Evolutionary conservation across 2,888 invertebrate species (phyloP), one percentile per base, ranked within the genome.

Genomic region (Agrotis segetum): DNA sequence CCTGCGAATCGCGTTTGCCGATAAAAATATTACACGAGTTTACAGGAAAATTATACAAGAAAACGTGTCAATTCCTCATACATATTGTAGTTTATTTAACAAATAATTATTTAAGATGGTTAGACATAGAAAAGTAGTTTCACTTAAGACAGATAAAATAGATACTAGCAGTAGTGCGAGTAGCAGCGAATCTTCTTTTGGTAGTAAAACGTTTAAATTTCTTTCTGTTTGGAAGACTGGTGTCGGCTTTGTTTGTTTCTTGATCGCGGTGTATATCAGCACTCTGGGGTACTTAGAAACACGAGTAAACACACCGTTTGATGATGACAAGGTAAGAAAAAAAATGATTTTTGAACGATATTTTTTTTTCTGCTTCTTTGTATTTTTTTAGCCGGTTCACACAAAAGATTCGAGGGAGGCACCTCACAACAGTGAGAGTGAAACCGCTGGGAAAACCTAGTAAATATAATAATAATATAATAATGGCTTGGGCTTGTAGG

Each of bases 241-340:
- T 29, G 91, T 97, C 17, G 97, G 97, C 11, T 96, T 96, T 58
- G 88, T 96, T 16, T 98, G 97, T 83, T 96, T 98, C 70, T 92
- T 96, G 0, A 96, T 98, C 63, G 98, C 98, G 3, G 97, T 97
- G 0, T 97, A 97, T 89, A 97, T 98, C 82, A 97, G 98, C 64
- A 98, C 98, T 84, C 94, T 98, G 87, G 99, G 99, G 2, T 99
- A 99, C 89, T 92, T 98, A 77, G 98, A 99, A 94, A 99, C 98
- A 0, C 96, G 98, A 82, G 98, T 99, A 0, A 98, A 98, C 90
- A 99, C 99, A 0, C 98, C 98, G 0, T 97, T 98, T 81, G 97
- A 98, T 87, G 97, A 97, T 82, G 97, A 97, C 81, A 98, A 98
- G 96, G 98, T 98, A 92, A 65, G 81, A n/a, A 58, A 64, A 34